Evolutionary conservation across 2,888 invertebrate genomes (phyloP).

Genomic region (Leucophenga maculata): DNA sequence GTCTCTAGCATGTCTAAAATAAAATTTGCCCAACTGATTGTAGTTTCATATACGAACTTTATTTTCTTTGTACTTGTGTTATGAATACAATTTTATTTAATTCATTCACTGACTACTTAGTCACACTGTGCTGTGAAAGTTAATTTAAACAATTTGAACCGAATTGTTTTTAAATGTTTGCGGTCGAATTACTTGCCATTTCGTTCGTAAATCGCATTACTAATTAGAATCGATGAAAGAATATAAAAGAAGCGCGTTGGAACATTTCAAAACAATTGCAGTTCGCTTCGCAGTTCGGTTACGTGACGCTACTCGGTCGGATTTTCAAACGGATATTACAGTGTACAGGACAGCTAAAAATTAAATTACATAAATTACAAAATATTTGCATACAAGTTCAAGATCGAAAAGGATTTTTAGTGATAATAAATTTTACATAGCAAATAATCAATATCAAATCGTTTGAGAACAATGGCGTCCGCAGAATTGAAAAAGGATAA

Average conservation of each 20-base stretch:
- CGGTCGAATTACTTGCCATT: constrained; percentile 50
- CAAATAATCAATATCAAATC: no score
- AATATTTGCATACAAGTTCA: no score
- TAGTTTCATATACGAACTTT: no score
- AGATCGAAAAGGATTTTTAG: constrained; percentile 9
- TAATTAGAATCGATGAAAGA: constrained; percentile 47
- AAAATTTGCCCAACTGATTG: no score
- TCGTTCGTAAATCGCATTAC: constrained; percentile 52
- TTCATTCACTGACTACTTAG: no score
- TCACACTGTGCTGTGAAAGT: constrained; percentile 33
- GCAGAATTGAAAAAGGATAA: constrained; percentile 50
- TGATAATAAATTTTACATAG: background rate
- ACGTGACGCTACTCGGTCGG: constrained; percentile 37
- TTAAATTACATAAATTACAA: constrained; percentile 26
- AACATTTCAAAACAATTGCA: constrained; percentile 59
- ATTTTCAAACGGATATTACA: constrained; percentile 31
- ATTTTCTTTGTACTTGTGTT: no score
- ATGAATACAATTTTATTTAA: no score
- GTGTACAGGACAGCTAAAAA: constrained; percentile 12
- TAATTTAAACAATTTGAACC: constrained; percentile 53
- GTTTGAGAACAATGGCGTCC: constrained; percentile 39
- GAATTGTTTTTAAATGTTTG: no score
- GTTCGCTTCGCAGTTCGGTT: constrained; percentile 63
- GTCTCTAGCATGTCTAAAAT: no score
- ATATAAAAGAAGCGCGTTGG: constrained; percentile 39